Percentiles rank a stretch among this genome's conserved stretches.
phyloP scores from a whole-genome alignment of 2,113 vertebrate genomes.

The Halcyon malimbica region DNA sequence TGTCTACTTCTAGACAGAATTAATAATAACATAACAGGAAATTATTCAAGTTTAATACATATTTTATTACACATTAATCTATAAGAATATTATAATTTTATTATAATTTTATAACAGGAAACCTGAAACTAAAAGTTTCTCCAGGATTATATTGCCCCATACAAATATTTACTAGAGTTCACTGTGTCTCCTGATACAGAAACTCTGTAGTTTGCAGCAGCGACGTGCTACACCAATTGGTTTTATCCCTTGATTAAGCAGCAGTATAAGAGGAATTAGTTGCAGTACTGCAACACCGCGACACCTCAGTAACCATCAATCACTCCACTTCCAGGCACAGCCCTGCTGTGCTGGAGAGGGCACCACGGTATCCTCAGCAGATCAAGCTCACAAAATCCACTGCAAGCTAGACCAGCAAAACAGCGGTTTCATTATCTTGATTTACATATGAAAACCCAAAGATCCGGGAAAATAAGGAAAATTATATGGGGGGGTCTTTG shows the following conservation, averaged over 20 bases:
- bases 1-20: not conserved
- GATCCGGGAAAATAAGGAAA: not conserved
- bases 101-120: not conserved
- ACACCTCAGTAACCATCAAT: not conserved
- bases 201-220: not conserved
- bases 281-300: not conserved
- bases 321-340: not conserved
- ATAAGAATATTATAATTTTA: not conserved
- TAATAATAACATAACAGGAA: not conserved
- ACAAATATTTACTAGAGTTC: not conserved
- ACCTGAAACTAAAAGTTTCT: not conserved
- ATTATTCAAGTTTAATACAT: not conserved
- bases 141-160: not conserved
- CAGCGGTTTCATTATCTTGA: not conserved
- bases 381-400: not conserved
- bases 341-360: rapidly evolving
- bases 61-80: not conserved
- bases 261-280: not conserved
- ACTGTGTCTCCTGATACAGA: rapidly evolving
- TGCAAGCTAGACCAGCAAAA: not conserved
- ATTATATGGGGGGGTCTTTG: not conserved
- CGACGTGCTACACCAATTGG: not conserved
- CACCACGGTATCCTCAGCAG: not conserved
- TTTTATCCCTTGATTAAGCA: not conserved
- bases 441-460: not conserved